phyloP scores from a whole-genome alignment of 30 jellyfish, hydroid and myxozoan species.

The Turritopsis dohrnii region DNA sequence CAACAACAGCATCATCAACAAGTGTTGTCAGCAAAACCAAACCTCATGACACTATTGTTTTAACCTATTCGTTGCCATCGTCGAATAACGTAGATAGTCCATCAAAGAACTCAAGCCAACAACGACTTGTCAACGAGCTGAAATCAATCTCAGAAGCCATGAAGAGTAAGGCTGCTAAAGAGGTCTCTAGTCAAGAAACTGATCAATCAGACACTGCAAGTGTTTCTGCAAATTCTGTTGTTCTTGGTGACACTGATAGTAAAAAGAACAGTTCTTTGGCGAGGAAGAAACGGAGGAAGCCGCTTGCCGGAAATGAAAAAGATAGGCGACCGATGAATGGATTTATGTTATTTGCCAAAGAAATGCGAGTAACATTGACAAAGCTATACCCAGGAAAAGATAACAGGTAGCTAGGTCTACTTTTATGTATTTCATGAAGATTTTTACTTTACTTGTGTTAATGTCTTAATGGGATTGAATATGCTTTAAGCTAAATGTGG shows the following conservation, averaged over 20 bases:
- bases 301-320: slow-evolving; percentile 43
- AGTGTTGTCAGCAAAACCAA: slow-evolving; percentile 19
- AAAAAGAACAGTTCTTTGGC: neutral
- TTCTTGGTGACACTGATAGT: neutral
- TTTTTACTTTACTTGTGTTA: neutral
- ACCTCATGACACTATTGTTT: slow-evolving; percentile 8
- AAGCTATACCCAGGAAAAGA: slow-evolving; percentile 92
- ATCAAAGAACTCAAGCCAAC: neutral
- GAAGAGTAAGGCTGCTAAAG: neutral
- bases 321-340: slow-evolving; percentile 98
- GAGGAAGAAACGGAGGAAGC: slow-evolving; percentile 31
- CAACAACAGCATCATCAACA: slow-evolving; percentile 23
- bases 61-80: neutral
- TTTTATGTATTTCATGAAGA: neutral
- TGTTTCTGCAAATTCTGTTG: neutral
- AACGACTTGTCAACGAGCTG: slow-evolving; percentile 1
- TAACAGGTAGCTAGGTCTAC: slow-evolving; percentile 59
- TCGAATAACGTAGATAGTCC: neutral
- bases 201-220: neutral
- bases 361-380: slow-evolving; percentile 80
- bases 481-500: neutral
- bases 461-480: neutral
- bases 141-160: slow-evolving; percentile 21
- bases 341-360: slow-evolving; percentile 96
- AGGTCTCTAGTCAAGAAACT: neutral